Evolutionary conservation across 64 coral and sea anemone species (phyloP).

Genomic region (Astreopora myriophthalma): DNA sequence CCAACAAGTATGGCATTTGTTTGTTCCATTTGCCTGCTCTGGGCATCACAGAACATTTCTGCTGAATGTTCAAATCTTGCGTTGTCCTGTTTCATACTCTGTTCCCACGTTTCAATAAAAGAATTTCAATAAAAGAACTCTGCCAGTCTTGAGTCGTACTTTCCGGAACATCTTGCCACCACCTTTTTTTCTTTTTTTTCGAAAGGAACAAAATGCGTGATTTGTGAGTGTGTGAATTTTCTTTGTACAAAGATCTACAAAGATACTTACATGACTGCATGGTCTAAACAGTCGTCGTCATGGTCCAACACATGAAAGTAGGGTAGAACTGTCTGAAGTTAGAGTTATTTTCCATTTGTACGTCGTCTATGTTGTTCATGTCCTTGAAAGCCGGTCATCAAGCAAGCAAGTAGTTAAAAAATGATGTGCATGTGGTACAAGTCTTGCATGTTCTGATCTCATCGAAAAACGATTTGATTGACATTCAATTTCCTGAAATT

Average conservation of each 20-base stretch:
- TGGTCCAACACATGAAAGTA: background rate
- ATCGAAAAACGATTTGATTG: background rate
- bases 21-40: conserved; percentile 48
- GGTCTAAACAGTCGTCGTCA: background rate
- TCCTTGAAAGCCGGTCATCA: background rate
- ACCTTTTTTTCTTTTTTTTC: conserved; percentile 26
- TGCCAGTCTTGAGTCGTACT: background rate
- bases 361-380: background rate
- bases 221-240: background rate
- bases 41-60: conserved; percentile 34
- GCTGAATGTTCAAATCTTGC: conserved; percentile 4
- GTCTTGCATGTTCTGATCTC: background rate
- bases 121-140: background rate
- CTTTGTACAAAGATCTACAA: background rate
- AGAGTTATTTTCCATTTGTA: background rate
- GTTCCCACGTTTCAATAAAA: conserved; percentile 28
- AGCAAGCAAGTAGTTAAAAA: background rate
- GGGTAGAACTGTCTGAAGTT: background rate
- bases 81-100: conserved; percentile 53
- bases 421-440: background rate
- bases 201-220: background rate
- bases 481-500: background rate
- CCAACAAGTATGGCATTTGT: background rate
- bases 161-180: background rate
- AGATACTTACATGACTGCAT: background rate